Evolutionary conservation across 2,888 invertebrate genomes (phyloP).

Genomic region (Timandra comae): DNA sequence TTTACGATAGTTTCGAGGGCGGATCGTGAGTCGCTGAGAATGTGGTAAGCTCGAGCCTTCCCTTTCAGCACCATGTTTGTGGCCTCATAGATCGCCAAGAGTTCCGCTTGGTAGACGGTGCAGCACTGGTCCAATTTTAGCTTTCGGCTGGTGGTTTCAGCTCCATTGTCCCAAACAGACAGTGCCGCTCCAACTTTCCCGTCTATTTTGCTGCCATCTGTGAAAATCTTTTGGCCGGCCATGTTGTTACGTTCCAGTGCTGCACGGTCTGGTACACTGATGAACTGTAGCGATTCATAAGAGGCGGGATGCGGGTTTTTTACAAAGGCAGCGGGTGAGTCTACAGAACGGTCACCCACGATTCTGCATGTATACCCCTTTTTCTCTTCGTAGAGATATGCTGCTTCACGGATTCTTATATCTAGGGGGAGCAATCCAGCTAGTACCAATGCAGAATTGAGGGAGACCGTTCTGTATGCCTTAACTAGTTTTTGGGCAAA

Average conservation of each 20-base stretch:
- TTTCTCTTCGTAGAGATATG: slow-evolving; percentile 13
- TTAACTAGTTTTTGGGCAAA: slow-evolving; percentile 2
- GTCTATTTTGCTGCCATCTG: slow-evolving; percentile 17
- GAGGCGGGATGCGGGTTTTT: slow-evolving; percentile 11
- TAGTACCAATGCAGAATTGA: slow-evolving; percentile 12
- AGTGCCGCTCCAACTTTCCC: slow-evolving; percentile 16
- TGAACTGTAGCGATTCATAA: slow-evolving; percentile 1
- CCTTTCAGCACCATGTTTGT: background rate
- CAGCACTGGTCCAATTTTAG: background rate
- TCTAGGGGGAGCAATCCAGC: slow-evolving; percentile 19
- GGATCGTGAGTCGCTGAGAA: slow-evolving; percentile 11
- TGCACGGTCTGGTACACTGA: slow-evolving; percentile 4
- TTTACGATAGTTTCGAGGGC: slow-evolving; percentile 5
- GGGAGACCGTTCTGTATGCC: slow-evolving; percentile 4
- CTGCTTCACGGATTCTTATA: slow-evolving; percentile 14
- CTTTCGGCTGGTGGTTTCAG: slow-evolving; percentile 3
- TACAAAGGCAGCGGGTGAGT: slow-evolving; percentile 1
- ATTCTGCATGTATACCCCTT: slow-evolving; percentile 7
- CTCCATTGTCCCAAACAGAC: slow-evolving; percentile 12
- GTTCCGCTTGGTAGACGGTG: slow-evolving; percentile 20
- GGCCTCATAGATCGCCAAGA: slow-evolving; percentile 11
- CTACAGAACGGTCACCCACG: slow-evolving; percentile 14
- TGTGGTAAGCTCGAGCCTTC: background rate
- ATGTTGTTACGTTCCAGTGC: background rate
- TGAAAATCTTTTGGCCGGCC: slow-evolving; percentile 5